Conservation (phyloP, 2,113 vertebrate genomes). For the Hucho hucho region DNA sequence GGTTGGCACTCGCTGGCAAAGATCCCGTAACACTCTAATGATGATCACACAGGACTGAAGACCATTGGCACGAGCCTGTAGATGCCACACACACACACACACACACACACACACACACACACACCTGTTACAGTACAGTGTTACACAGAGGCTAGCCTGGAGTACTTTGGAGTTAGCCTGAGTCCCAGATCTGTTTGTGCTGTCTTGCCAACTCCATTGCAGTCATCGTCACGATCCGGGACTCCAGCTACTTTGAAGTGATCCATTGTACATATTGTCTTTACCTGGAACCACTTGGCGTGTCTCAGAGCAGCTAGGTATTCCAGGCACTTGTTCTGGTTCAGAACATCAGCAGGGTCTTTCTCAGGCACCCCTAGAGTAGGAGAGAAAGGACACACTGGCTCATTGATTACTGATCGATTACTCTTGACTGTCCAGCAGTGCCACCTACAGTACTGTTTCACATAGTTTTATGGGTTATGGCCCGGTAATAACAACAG, state of each 20-base stretch:
- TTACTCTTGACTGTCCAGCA: too few relatives aligned
- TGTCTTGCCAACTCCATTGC: too few relatives aligned
- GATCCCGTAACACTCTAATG: slow-evolving; percentile 78
- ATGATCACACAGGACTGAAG: slow-evolving; percentile 83
- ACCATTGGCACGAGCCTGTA: slow-evolving; percentile 80
- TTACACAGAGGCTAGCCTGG: too few relatives aligned
- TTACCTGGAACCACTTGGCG: slow-evolving; percentile 88
- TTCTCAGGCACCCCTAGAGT: slow-evolving; percentile 45
- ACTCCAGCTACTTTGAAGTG: too few relatives aligned
- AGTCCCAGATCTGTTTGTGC: too few relatives aligned
- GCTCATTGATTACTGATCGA: slow-evolving; percentile 16
- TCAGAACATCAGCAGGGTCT: slow-evolving; percentile 72
- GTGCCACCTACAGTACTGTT: too few relatives aligned
- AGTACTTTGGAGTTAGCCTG: too few relatives aligned
- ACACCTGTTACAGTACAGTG: background rate
- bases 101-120: background rate
- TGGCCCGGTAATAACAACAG: too few relatives aligned
- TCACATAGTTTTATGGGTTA: too few relatives aligned
- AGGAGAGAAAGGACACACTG: slow-evolving; percentile 11
- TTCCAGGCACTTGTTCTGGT: slow-evolving; percentile 74
- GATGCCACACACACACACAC: background rate
- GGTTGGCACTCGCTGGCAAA: slow-evolving; percentile 78
- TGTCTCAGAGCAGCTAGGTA: slow-evolving; percentile 79
- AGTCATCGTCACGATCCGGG: too few relatives aligned
- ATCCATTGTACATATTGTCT: background rate